Conservation (phyloP, 2,888 invertebrate genomes). For the Zootermopsis nevadensis region DNA sequence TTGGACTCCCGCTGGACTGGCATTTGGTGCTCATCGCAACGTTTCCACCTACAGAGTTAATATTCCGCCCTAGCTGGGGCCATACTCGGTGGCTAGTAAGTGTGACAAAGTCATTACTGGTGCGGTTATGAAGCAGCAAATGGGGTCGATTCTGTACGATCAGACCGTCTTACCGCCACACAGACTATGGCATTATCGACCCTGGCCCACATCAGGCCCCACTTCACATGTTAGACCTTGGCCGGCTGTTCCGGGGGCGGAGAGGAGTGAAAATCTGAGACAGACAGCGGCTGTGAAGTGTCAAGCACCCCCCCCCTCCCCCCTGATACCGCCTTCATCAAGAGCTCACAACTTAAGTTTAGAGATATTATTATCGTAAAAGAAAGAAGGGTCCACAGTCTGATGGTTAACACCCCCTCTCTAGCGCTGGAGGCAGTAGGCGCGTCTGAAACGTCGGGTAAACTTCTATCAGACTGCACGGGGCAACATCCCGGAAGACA, state of each 20-base stretch:
- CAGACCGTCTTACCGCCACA: too few relatives aligned
- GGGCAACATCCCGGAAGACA: too few relatives aligned
- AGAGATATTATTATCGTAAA: background rate
- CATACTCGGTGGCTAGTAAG: background rate
- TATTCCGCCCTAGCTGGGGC: too few relatives aligned
- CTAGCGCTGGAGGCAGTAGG: too few relatives aligned
- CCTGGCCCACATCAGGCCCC: conserved; percentile 12
- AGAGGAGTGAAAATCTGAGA: background rate
- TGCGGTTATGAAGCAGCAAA: background rate
- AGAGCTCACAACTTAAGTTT: background rate
- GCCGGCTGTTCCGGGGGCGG: background rate
- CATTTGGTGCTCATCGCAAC: too few relatives aligned
- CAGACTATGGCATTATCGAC: too few relatives aligned
- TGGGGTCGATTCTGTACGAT: background rate
- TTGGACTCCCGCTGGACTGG: too few relatives aligned
- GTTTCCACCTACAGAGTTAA: too few relatives aligned
- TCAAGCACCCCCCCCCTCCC: background rate
- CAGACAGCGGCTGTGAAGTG: background rate
- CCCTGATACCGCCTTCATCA: background rate
- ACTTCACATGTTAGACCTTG: conserved; percentile 26
- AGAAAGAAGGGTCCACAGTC: background rate
- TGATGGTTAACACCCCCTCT: background rate
- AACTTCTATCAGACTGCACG: too few relatives aligned
- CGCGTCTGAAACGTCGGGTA: too few relatives aligned
- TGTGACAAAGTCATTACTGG: background rate